Evolutionary conservation across 1,140 invertebrate species (phyloP).

Genomic region (Adelges cooleyi): DNA sequence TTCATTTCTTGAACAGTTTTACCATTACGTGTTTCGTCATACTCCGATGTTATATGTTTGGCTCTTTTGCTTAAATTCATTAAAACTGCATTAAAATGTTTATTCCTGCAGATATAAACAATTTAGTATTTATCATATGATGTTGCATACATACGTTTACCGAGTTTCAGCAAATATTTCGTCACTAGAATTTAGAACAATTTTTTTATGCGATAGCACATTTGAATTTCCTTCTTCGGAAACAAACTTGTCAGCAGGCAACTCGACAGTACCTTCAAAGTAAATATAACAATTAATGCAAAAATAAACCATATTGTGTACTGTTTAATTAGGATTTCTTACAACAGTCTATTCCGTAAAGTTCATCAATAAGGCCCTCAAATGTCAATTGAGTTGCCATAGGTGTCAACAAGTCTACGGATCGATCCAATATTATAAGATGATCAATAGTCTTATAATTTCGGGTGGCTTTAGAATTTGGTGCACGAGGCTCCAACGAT

Average conservation of each 20-base stretch:
- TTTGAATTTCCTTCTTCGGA: conserved; percentile 50
- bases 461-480: conserved; percentile 39
- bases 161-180: conserved; percentile 74
- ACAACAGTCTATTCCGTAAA: conserved; percentile 64
- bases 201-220: conserved; percentile 55
- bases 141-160: conserved; percentile 32
- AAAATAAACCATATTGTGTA: background rate
- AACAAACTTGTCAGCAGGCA: conserved; percentile 75
- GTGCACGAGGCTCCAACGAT: conserved; percentile 53
- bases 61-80: conserved; percentile 75
- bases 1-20: conserved; percentile 89
- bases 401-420: conserved; percentile 83
- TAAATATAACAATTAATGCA: conserved; percentile 2
- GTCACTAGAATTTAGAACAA: conserved; percentile 82
- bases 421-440: conserved; percentile 75
- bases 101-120: conserved; percentile 51
- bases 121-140: background rate
- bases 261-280: conserved; percentile 58
- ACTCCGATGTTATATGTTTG: conserved; percentile 69
- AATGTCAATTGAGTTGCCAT: conserved; percentile 92
- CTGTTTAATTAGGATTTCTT: conserved; percentile 38
- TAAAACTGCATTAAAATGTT: conserved; percentile 87
- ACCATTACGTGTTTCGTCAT: conserved; percentile 70
- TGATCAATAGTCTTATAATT: conserved; percentile 65
- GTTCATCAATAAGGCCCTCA: conserved; percentile 91